These are phyloP conservation scores for Acromyrmex echinatior DNA, from an alignment of 1,140 invertebrate species.

Conservation along the genomic window DNA sequence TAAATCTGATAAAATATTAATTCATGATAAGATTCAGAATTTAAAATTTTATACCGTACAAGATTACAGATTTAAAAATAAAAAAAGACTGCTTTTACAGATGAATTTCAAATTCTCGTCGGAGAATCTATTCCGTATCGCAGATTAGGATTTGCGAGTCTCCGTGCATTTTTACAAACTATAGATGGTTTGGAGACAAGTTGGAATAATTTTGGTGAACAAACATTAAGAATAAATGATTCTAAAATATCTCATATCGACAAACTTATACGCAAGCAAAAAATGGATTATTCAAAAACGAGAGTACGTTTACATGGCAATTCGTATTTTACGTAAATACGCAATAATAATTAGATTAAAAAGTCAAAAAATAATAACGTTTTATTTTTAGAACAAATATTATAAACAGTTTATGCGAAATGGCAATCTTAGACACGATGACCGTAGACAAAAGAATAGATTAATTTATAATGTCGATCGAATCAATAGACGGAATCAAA, in stretches of 20 bases:
- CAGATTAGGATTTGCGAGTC: conserved; percentile 58
- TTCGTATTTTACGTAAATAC: background rate
- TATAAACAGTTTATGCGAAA: conserved; percentile 47
- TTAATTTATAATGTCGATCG: background rate
- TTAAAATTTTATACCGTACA: background rate
- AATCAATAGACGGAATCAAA: background rate
- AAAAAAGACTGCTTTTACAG: conserved; percentile 51
- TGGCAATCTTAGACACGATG: background rate
- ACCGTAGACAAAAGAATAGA: background rate
- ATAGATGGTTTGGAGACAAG: conserved; percentile 53
- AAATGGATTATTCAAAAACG: conserved; percentile 32
- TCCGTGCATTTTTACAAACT: conserved; percentile 43
- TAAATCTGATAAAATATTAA: background rate
- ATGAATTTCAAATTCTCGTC: conserved; percentile 60
- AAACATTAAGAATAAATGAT: conserved; percentile 37
- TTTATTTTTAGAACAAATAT: conserved; percentile 43
- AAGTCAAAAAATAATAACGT: background rate
- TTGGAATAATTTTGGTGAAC: conserved; percentile 38
- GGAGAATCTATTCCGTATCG: conserved; percentile 67
- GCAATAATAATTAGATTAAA: background rate
- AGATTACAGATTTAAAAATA: background rate
- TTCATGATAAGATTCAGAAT: background rate
- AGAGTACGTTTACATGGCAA: conserved; percentile 33
- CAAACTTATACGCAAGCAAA: conserved; percentile 63
- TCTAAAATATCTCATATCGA: conserved; percentile 66